Evolutionary conservation across 2,888 invertebrate species (phyloP).

Genomic region (Hanleya hanleyi): DNA sequence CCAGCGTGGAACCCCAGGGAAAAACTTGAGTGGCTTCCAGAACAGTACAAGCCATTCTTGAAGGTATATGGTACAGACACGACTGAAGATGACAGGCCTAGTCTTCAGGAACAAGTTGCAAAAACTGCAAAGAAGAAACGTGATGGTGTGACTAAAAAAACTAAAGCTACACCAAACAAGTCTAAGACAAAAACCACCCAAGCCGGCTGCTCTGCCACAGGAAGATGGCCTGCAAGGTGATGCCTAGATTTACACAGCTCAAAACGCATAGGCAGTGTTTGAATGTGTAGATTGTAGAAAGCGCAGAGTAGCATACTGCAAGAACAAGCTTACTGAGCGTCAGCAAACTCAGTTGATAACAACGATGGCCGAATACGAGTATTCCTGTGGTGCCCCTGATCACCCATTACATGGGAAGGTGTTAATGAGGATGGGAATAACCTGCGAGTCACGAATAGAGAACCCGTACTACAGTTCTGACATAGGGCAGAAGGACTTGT

Average conservation of each 20-base stretch:
- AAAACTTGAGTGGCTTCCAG: background rate
- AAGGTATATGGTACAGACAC: conserved; percentile 9
- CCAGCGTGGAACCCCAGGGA: background rate
- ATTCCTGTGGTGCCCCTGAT: conserved; percentile 8
- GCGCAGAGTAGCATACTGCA: background rate
- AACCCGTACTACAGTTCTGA: conserved; percentile 1
- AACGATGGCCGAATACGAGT: background rate
- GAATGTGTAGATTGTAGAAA: background rate
- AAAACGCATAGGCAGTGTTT: background rate
- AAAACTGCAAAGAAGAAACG: background rate
- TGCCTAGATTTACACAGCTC: background rate
- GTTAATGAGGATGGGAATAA: background rate
- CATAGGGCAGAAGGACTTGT: background rate
- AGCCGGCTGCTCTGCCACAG: background rate
- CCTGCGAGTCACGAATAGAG: background rate
- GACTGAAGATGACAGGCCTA: conserved; percentile 26
- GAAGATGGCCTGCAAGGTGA: background rate
- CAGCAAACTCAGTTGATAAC: background rate
- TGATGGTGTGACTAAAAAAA: background rate
- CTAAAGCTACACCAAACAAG: background rate
- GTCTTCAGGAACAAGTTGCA: too few relatives aligned
- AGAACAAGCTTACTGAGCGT: background rate
- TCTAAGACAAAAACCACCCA: background rate
- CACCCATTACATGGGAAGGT: background rate
- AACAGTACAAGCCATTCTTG: conserved; percentile 25